These are phyloP conservation scores for Drosophila nigricruria DNA, from an alignment of 2,888 invertebrate species.

Conservation along the genomic window DNA sequence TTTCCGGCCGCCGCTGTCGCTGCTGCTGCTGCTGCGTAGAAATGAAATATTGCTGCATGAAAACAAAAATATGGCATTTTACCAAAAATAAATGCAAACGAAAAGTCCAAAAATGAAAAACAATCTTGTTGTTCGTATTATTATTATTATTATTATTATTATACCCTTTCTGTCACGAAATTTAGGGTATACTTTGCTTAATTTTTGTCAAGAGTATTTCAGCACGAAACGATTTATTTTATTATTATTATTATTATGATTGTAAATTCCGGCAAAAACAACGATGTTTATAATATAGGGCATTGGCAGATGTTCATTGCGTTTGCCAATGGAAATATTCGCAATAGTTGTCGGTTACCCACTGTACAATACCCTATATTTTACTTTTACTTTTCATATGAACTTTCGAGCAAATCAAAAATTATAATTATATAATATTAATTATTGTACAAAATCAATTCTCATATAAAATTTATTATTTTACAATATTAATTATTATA, in stretches of 20 bases:
- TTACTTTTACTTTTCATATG: background rate
- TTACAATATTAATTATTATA: too few species aligned
- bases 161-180: slow-evolving; percentile 9
- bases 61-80: slow-evolving; percentile 78
- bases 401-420: background rate
- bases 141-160: slow-evolving; percentile 13
- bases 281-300: slow-evolving; percentile 40
- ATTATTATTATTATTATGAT: slow-evolving; percentile 18
- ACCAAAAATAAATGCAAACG: slow-evolving; percentile 79
- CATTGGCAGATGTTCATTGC: slow-evolving; percentile 25
- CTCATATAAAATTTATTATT: too few species aligned
- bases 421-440: too few species aligned
- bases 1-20: slow-evolving; percentile 49
- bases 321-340: slow-evolving; percentile 30
- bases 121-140: slow-evolving; percentile 32
- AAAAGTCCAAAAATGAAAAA: slow-evolving; percentile 58
- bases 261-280: slow-evolving; percentile 40
- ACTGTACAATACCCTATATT: slow-evolving; percentile 8
- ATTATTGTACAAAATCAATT: too few species aligned
- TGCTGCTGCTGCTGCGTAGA: slow-evolving; percentile 50
- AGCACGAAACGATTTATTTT: too few species aligned
- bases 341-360: background rate
- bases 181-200: slow-evolving; percentile 1
- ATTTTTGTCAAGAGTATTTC: slow-evolving; percentile 10
- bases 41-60: slow-evolving; percentile 61